Percentiles rank a stretch among this genome's conserved stretches.
These are phyloP conservation scores for Sitta carolinensis DNA, from an alignment of 2,797 vertebrate genomes.

Conservation along the genomic window DNA sequence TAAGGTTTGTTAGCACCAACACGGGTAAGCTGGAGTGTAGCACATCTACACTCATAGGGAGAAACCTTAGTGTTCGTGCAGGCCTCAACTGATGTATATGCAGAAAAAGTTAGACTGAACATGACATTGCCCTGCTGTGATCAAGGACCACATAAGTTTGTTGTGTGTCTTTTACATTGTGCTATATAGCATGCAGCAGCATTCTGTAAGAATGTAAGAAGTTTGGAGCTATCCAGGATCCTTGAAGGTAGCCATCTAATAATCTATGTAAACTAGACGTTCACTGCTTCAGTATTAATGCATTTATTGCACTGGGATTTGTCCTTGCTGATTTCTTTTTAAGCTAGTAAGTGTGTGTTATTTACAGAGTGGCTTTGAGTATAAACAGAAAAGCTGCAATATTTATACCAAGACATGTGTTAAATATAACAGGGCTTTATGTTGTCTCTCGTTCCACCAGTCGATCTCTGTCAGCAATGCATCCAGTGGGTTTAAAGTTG, in stretches of 20 bases:
- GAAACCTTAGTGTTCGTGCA: neutral
- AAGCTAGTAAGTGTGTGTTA: rapidly evolving
- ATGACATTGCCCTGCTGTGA: neutral
- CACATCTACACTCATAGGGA: neutral
- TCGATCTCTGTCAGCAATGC: neutral
- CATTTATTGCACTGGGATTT: neutral
- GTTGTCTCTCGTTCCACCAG: neutral
- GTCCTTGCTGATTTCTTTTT: neutral
- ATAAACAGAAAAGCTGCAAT: neutral
- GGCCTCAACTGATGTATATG: neutral
- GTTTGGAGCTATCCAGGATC: neutral
- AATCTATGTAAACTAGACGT: neutral
- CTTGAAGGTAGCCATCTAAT: neutral
- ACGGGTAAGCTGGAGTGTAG: neutral
- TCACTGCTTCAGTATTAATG: neutral
- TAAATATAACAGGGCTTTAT: neutral
- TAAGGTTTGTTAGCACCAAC: neutral
- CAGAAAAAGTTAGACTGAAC: neutral
- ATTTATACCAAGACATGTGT: neutral
- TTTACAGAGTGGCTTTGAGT: neutral
- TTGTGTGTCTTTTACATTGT: neutral
- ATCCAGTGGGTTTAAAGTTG: neutral
- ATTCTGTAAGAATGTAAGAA: neutral
- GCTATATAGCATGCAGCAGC: neutral
- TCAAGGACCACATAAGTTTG: neutral